Evolutionary conservation across 30 jellyfish, hydroid and myxozoan genomes (phyloP), one percentile per base, ranked within the genome.

Genomic region (Turritopsis rubra): DNA sequence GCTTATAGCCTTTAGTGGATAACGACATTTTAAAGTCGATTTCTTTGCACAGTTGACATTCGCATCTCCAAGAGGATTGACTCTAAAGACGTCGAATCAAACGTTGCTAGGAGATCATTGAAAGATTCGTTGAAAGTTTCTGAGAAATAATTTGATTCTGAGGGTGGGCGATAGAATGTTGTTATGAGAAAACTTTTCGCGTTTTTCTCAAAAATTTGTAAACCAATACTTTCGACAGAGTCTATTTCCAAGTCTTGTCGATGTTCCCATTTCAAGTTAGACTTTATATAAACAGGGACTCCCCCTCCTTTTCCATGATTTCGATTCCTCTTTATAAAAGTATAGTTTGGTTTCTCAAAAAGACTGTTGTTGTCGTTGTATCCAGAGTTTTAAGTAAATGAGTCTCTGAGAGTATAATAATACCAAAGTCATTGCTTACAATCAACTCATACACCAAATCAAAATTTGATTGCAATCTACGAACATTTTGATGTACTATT

Each of bases 41-140:
- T 72, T 25, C 53, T 72, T 72, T 28, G 81, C 53, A 72, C 23
- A 72, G 53, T 72, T 72, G 81, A 72, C 81, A 72, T 72, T 72
- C 18, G 81, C 81, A 72, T 72, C 81, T 72, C 81, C 81, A 72
- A 22, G 81, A 72, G 29, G 81, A 72, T 72, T 72, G 81, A 72
- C 0, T 72, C 0, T 27, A 72, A n/a, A n/a, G 29, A 72, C 20
- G 81, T 72, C 24, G 81, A 72, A 18, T 72, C 24, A 27, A 72
- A 18, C 0, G 81, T 27, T 27, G 0, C 73, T 60, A 60, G 0
- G 73, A 60, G 73, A 60, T 60, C 73, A 60, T 60, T 60, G 19
- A 60, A 60, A 0, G 0, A 60, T 60, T 60, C 0, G 21, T 60
- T 60, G 0, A 60, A 60, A 23, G 73, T 60, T 60, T 60, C 0